These are phyloP conservation scores for Hormiphora californensis DNA, from an alignment of 37 sponge, comb jelly and placozoan genomes.

Conservation along the genomic window DNA sequence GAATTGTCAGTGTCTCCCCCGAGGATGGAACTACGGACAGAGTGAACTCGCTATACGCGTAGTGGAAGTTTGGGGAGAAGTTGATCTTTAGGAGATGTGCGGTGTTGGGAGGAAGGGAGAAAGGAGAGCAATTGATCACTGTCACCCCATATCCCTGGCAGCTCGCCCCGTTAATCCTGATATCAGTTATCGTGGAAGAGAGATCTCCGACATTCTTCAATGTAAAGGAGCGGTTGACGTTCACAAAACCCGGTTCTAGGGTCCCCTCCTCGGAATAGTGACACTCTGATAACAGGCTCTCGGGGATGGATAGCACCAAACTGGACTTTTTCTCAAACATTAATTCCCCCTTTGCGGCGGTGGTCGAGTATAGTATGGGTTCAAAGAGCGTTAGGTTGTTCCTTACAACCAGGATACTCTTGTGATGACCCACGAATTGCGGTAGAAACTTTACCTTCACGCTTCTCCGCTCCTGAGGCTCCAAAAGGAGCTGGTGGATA, in stretches of 20 bases:
- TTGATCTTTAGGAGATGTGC: neutral
- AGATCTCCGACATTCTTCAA: conserved; percentile 14
- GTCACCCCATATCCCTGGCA: conserved; percentile 13
- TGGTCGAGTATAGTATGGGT: neutral
- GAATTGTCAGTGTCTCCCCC: conserved; percentile 1
- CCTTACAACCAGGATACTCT: conserved; percentile 21
- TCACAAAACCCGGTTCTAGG: neutral
- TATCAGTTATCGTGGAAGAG: neutral
- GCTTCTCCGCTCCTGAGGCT: neutral
- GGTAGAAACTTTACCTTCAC: conserved; percentile 4
- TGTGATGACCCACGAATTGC: conserved; percentile 5
- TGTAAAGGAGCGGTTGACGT: conserved; percentile 28
- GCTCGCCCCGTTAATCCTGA: neutral
- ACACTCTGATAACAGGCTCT: conserved; percentile 3
- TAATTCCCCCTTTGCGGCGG: conserved; percentile 24
- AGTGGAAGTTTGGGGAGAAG: conserved; percentile 33
- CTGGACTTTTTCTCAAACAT: conserved; percentile 12
- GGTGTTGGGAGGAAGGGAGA: neutral
- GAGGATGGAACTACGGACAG: conserved; percentile 1
- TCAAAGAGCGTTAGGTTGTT: conserved; percentile 43
- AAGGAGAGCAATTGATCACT: neutral
- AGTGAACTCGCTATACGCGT: conserved; percentile 30
- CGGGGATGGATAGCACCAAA: neutral
- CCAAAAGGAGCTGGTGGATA: neutral
- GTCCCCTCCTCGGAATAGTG: neutral